Base-by-base conservation (phyloP, 2,797 vertebrate species). In the Caiman crocodilus region DNA sequence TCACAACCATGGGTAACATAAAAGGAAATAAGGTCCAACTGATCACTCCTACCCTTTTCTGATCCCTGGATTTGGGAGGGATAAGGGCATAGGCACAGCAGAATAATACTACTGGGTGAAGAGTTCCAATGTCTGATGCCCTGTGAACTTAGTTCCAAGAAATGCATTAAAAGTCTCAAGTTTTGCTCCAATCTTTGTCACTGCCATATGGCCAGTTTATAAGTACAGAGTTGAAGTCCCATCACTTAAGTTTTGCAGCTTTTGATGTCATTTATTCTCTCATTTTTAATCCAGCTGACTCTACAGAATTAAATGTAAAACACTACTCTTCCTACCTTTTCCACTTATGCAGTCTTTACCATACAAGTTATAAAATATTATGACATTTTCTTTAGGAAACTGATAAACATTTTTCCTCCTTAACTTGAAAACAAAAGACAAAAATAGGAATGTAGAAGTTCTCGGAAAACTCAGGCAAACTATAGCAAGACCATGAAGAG, bases 291-390 rank as follows among this genome's bases (percentile, higher is more conserved):
- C 57, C 85, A 84, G 26, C 88, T 65, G 87, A 82, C 74, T 84
- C 42, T 15, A 84, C 77, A 67, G 78, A 77, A 85, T 69, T 28
- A 93, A 80, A 6, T 67, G 88, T 42, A 1, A 91, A 95, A 86
- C 6, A 3, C 82, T 85, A 64, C 28, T n/a, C 14, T 60, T 50
- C 59, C 79, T 78, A 65, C 28, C 61, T 79, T 71, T 76, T 90
- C 67, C 84, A 89, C 61, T 56, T 65, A 1, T 60, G 78, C 64
- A 59, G 25, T 65, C 63, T n/a, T 84, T 89, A 20, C 84, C 73
- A 35, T 16, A 83, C 15, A 59, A 25, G 8, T 73, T 76, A 35
- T 30, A 86, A 73, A 42, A 10, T 50, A 65, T n/a, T n/a, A 7
- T 65, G 30, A 16, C 30, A 65, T 65, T 65, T 65, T 30, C 64